Evolutionary conservation across 2,888 invertebrate genomes (phyloP).

Genomic region (Eupithecia subumbrata): DNA sequence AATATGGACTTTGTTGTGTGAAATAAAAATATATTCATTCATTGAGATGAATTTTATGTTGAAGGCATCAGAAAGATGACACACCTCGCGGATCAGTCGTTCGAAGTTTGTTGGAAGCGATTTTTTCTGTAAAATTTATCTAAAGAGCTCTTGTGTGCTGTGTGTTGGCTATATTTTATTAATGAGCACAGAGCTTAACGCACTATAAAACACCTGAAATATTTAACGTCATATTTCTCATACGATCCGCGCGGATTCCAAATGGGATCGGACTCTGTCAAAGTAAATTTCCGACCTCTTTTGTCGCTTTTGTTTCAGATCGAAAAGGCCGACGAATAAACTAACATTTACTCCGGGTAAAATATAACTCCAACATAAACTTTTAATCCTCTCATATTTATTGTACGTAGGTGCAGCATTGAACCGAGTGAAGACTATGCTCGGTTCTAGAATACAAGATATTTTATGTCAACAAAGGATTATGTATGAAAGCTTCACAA

Average conservation of each 20-base stretch:
- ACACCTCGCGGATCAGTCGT: too few species aligned
- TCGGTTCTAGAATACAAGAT: neutral
- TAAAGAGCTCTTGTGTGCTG: too few species aligned
- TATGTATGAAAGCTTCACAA: neutral
- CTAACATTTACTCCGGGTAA: neutral
- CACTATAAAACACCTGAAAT: too few species aligned
- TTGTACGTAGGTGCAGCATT: slow-evolving; percentile 7
- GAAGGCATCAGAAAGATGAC: too few species aligned
- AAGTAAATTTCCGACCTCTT: too few species aligned
- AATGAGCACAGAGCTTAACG: too few species aligned
- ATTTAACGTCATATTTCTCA: neutral
- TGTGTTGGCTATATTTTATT: too few species aligned
- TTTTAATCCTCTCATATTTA: neutral
- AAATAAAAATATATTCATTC: too few species aligned
- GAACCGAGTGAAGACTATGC: slow-evolving; percentile 19
- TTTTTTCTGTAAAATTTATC: too few species aligned
- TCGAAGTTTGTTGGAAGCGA: too few species aligned
- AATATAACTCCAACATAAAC: neutral
- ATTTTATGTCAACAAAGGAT: neutral
- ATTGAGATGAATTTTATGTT: too few species aligned
- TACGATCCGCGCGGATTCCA: neutral
- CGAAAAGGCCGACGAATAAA: neutral
- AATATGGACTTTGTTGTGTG: too few species aligned
- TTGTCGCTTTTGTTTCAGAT: neutral
- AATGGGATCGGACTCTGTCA: neutral